Evolutionary conservation across 2,888 invertebrate genomes (phyloP).

Genomic region (Clanis bilineata): DNA sequence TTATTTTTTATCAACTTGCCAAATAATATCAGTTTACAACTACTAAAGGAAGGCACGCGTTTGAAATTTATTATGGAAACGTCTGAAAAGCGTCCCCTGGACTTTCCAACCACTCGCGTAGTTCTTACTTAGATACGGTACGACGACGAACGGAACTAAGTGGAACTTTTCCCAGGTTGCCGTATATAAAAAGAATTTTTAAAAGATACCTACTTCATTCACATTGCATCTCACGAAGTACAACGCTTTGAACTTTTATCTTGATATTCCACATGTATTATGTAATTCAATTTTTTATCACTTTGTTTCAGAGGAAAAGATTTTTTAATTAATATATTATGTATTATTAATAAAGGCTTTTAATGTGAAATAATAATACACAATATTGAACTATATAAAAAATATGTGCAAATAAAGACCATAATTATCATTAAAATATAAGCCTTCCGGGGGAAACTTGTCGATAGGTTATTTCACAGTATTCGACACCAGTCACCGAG

Average conservation of each 20-base stretch:
- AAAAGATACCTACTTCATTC: slow-evolving; percentile 52
- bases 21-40: background rate
- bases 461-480: background rate
- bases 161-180: slow-evolving; percentile 73
- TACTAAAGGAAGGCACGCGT: slow-evolving; percentile 24
- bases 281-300: no score
- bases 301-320: no score
- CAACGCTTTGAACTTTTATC: slow-evolving; percentile 50
- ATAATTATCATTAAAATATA: background rate
- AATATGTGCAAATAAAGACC: no score
- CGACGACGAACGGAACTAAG: slow-evolving; percentile 68
- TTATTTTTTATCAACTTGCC: background rate
- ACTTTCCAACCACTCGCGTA: slow-evolving; percentile 66
- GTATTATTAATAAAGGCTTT: no score
- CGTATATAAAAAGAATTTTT: slow-evolving; percentile 73
- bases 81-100: slow-evolving; percentile 66
- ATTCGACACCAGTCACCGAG: background rate
- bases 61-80: slow-evolving; percentile 64
- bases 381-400: no score
- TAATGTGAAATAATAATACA: no score
- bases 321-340: no score
- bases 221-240: slow-evolving; percentile 55
- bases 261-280: slow-evolving; percentile 16
- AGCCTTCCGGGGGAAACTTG: background rate
- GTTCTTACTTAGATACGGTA: slow-evolving; percentile 68